Evolutionary conservation across 2,888 invertebrate genomes (phyloP), one percentile per base, ranked within the genome.

Genomic region (Drepanosiphum platanoidis): DNA sequence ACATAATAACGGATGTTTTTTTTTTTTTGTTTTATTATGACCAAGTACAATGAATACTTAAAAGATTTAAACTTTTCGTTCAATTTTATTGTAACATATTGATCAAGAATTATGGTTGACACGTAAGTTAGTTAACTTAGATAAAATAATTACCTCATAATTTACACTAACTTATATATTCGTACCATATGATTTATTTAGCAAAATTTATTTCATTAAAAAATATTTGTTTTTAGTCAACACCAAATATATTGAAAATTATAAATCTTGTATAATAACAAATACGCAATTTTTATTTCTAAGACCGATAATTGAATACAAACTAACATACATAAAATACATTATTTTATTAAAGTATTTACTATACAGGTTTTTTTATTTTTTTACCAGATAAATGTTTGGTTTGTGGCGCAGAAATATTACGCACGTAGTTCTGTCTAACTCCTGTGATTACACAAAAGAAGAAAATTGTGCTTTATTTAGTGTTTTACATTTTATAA

Each of bases 51-150:
- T 30, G 30, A 58, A 71, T 39, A 39, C 36, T 81, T 39, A 22
- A 81, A 71, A 58, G 58, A 71, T 81, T 58, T 32, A 79, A 42
- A 79, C 42, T 79, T 79, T 46, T 1, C 66, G 66, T 66, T 66
- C 13, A 3, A 66, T 39, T 66, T 66, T 46, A 79, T 79, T 79
- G 68, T 68, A 79, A 79, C 32, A 66, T 39, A 52, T 34, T 68
- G 46, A 15, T 71, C 70, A 8, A 81, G 22, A 58, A 71, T 39
- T 30, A 36, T 11, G 30, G 22, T 52, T 36, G 27, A 80, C 46
- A 34, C 13, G n/a, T 32, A n/a, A n/a, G n/a, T n/a, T n/a, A 30
- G 58, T 72, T n/a, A 58, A 46, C 32, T 5, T 32, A 27, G 27
- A 52, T 80, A 36, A 27, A 58, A 70, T 70, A 70, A 80, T 52